Percentiles rank a stretch among this genome's conserved stretches.
These are phyloP conservation scores for Perca fluviatilis DNA, from an alignment of 2,113 vertebrate species.

Conservation along the genomic window DNA sequence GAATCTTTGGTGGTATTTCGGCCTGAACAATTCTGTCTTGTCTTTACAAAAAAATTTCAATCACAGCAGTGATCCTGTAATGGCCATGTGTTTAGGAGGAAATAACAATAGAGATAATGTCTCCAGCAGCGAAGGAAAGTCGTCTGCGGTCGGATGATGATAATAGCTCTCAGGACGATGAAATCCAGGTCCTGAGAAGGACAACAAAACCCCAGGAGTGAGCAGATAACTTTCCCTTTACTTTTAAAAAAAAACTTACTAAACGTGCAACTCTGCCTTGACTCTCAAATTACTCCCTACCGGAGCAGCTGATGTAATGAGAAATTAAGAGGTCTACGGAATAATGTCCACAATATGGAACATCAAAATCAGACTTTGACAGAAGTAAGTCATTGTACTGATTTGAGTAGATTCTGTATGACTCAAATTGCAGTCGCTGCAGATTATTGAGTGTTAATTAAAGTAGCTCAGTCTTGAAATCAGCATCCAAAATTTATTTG, in stretches of 20 bases:
- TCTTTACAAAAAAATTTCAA: not conserved
- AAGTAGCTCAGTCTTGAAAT: not conserved
- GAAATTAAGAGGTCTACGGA: not conserved
- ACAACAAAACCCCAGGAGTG: conserved; percentile 32
- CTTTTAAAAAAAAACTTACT: too few relatives aligned
- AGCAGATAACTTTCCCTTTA: conserved; percentile 3
- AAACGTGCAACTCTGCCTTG: too few relatives aligned
- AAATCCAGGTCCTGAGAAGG: conserved; percentile 11
- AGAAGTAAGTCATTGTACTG: not conserved
- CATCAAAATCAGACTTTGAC: not conserved
- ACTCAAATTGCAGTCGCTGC: not conserved
- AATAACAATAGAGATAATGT: conserved; percentile 2
- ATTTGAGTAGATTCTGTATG: not conserved
- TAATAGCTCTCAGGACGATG: conserved; percentile 14
- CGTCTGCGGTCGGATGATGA: conserved; percentile 29
- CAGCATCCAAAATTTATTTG: not conserved
- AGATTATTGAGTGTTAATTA: not conserved
- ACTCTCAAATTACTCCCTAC: not conserved
- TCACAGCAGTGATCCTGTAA: not conserved
- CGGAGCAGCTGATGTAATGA: not conserved
- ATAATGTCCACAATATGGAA: not conserved
- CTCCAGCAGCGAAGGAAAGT: not conserved
- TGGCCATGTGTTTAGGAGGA: conserved; percentile 14
- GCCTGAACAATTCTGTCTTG: not conserved
- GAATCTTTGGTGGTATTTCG: conserved; percentile 3